Evolutionary conservation across 2,888 invertebrate species (phyloP).

Genomic region (Peribatodes rhomboidaria): DNA sequence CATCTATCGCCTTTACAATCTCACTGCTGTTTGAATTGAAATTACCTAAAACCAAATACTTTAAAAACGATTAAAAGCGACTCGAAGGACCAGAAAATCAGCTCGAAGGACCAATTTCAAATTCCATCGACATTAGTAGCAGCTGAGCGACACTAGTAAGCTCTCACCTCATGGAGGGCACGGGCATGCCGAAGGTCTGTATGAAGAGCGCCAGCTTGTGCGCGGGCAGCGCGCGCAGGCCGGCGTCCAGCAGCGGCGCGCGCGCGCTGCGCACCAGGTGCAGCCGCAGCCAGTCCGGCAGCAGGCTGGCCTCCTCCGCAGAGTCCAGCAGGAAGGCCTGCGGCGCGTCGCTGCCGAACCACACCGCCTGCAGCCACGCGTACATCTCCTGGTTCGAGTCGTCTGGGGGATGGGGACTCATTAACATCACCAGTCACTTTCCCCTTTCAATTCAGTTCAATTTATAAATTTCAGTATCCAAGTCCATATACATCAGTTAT

Average conservation of each 20-base stretch:
- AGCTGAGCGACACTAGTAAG: not conserved
- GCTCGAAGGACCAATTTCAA: not conserved
- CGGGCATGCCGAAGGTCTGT: conserved; percentile 98
- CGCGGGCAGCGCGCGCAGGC: conserved; percentile 94
- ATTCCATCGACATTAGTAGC: not conserved
- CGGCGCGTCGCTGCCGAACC: conserved; percentile 93
- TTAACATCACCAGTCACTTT: too few relatives aligned
- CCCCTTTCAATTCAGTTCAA: too few relatives aligned
- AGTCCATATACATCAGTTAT: too few relatives aligned
- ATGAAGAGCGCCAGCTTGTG: conserved; percentile 96
- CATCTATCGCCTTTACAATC: too few relatives aligned
- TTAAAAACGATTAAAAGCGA: too few relatives aligned
- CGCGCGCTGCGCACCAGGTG: conserved; percentile 96
- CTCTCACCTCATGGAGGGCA: conserved; percentile 92
- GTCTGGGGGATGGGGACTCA: too few relatives aligned
- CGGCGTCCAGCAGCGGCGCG: conserved; percentile 93
- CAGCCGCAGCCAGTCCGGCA: conserved; percentile 97
- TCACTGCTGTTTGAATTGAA: too few relatives aligned
- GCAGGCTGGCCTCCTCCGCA: conserved; percentile 92
- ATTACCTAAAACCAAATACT: too few relatives aligned
- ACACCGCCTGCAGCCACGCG: conserved; percentile 86
- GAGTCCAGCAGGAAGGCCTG: conserved; percentile 90
- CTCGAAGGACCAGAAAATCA: too few relatives aligned
- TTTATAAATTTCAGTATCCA: too few relatives aligned
- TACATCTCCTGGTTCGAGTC: conserved; percentile 89